A percentile compares a stretch with the other conserved stretches of the same genome.
Conservation (phyloP, 2,113 vertebrate species). For the Dasyprocta punctata region DNA sequence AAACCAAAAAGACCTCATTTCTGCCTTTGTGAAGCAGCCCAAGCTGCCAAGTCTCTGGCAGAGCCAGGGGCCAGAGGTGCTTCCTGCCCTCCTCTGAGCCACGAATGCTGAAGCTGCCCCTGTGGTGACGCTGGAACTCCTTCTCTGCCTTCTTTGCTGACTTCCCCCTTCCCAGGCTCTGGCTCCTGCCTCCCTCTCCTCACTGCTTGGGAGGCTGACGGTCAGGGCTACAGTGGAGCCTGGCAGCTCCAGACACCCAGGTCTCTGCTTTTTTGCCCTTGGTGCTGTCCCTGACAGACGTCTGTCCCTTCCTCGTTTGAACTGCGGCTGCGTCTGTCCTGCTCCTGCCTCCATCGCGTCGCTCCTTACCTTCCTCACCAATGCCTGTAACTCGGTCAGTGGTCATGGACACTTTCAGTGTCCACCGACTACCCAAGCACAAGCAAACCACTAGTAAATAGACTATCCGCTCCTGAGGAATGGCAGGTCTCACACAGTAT, state of each 20-base stretch:
- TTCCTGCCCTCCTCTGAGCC: background rate
- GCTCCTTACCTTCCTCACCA: background rate
- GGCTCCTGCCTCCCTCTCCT: background rate
- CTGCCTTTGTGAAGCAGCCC: background rate
- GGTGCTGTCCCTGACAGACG: rapidly evolving
- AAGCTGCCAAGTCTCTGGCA: background rate
- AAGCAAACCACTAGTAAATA: background rate
- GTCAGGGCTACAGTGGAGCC: background rate
- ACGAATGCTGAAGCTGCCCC: rapidly evolving
- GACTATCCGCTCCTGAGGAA: background rate
- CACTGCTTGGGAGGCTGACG: background rate
- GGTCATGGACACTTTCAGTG: background rate
- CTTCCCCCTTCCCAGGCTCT: background rate
- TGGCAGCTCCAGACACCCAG: background rate
- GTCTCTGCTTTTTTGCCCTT: background rate
- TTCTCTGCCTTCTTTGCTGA: background rate
- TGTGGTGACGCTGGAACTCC: background rate
- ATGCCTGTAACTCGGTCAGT: background rate
- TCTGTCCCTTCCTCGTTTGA: background rate
- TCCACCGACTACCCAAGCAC: background rate
- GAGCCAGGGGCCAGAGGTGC: rapidly evolving
- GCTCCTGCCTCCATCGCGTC: too few relatives aligned
- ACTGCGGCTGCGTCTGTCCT: background rate
- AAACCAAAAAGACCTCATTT: background rate
- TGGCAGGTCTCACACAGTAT: background rate